A percentile compares a stretch with the other conserved stretches of the same genome.
These are phyloP conservation scores for Aspidapion aeneum DNA, from an alignment of 2,888 invertebrate species.

Conservation along the genomic window DNA sequence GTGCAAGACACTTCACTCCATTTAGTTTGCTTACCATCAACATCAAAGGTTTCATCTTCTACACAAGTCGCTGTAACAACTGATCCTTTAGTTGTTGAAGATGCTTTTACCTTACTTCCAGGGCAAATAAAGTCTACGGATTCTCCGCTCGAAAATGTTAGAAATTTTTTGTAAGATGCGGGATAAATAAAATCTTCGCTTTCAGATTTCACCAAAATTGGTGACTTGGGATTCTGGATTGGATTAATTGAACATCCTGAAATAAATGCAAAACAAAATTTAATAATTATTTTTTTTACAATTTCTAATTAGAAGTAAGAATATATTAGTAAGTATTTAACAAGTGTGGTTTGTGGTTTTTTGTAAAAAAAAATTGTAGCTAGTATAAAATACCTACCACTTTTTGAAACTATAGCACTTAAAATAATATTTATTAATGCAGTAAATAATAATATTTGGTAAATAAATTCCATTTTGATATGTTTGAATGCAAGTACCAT, in stretches of 20 bases:
- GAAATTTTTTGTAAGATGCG: slow-evolving; percentile 11
- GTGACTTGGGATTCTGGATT: slow-evolving; percentile 10
- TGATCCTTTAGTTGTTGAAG: background rate
- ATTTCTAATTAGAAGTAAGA: too few species aligned
- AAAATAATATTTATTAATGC: too few species aligned
- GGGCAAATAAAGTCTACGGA: slow-evolving; percentile 22
- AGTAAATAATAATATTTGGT: too few species aligned
- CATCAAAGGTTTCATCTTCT: slow-evolving; percentile 26
- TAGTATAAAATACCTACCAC: too few species aligned
- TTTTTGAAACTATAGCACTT: too few species aligned
- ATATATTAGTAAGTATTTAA: too few species aligned
- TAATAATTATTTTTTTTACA: too few species aligned
- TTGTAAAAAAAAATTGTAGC: too few species aligned
- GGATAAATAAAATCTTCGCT: slow-evolving; percentile 23
- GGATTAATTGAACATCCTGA: slow-evolving; percentile 26
- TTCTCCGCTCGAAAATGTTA: slow-evolving; percentile 18
- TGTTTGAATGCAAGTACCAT: too few species aligned
- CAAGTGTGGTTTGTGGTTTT: too few species aligned
- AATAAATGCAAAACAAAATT: too few species aligned
- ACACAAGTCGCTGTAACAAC: slow-evolving; percentile 28
- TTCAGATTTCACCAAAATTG: slow-evolving; percentile 18
- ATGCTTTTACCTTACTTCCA: background rate
- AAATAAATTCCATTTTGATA: too few species aligned
- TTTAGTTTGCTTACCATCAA: slow-evolving; percentile 22
- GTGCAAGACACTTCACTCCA: slow-evolving; percentile 50